These are phyloP conservation scores for Epinotia nisella DNA, from an alignment of 2,888 invertebrate species.

Conservation along the genomic window DNA sequence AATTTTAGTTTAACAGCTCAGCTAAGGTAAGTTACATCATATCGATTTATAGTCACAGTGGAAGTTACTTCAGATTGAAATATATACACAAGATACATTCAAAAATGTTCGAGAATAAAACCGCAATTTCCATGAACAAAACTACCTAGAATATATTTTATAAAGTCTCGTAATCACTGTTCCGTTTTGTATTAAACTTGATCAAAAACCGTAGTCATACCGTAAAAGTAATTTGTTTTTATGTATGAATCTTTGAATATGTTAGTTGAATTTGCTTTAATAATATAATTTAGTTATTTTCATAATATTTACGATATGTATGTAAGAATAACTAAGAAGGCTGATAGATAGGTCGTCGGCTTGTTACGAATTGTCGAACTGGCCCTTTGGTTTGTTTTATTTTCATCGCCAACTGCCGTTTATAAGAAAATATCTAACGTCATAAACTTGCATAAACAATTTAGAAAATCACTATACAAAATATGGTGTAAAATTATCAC, in stretches of 20 bases:
- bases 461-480: background rate
- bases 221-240: background rate
- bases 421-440: background rate
- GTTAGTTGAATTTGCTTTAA: background rate
- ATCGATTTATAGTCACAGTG: background rate
- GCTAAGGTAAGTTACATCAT: background rate
- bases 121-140: background rate
- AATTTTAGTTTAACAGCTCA: background rate
- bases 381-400: background rate
- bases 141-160: background rate
- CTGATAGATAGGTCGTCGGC: constrained; percentile 18
- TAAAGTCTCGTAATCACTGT: background rate
- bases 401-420: background rate
- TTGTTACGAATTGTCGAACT: background rate
- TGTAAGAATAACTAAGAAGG: constrained; percentile 28
- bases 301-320: constrained; percentile 12
- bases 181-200: background rate
- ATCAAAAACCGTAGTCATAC: constrained; percentile 9
- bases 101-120: background rate
- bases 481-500: background rate
- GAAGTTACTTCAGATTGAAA: background rate
- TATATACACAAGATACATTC: too few species aligned
- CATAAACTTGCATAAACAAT: background rate
- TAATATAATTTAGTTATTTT: background rate
- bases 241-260: background rate